These are phyloP conservation scores for Prunella himalayana DNA, from an alignment of 2,113 vertebrate species.

Conservation along the genomic window DNA sequence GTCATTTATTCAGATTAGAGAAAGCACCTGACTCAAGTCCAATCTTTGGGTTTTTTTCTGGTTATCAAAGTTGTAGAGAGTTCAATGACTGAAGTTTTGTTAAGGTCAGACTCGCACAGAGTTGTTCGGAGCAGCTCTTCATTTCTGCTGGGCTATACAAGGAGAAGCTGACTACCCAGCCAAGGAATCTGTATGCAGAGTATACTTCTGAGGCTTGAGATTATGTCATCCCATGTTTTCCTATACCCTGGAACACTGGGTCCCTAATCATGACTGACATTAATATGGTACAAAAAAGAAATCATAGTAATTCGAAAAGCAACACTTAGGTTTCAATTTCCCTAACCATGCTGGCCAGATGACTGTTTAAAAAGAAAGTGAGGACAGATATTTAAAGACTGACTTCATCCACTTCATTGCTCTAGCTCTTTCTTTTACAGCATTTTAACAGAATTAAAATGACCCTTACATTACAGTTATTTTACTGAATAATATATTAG, in stretches of 20 bases:
- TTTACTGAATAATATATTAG: not conserved
- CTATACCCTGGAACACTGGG: not conserved
- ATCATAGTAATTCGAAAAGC: not conserved
- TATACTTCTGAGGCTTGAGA: not conserved
- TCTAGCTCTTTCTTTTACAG: not conserved
- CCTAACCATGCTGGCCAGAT: not conserved
- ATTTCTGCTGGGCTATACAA: not conserved
- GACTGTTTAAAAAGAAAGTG: not conserved
- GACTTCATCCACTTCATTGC: not conserved
- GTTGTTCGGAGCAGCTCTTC: not conserved
- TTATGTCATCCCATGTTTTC: not conserved
- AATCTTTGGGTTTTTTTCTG: not conserved
- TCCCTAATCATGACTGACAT: not conserved
- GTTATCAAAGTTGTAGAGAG: not conserved
- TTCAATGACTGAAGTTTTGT: not conserved
- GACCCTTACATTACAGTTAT: not conserved
- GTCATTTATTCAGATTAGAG: not conserved
- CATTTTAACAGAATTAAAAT: not conserved
- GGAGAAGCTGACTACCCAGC: not conserved
- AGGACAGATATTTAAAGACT: not conserved
- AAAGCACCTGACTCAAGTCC: not conserved
- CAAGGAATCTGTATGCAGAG: not conserved
- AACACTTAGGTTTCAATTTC: not conserved
- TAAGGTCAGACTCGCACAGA: not conserved
- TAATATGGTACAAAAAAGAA: not conserved